phyloP scores from a whole-genome alignment of 2,113 vertebrate genomes.

The Gopherus flavomarginatus region DNA sequence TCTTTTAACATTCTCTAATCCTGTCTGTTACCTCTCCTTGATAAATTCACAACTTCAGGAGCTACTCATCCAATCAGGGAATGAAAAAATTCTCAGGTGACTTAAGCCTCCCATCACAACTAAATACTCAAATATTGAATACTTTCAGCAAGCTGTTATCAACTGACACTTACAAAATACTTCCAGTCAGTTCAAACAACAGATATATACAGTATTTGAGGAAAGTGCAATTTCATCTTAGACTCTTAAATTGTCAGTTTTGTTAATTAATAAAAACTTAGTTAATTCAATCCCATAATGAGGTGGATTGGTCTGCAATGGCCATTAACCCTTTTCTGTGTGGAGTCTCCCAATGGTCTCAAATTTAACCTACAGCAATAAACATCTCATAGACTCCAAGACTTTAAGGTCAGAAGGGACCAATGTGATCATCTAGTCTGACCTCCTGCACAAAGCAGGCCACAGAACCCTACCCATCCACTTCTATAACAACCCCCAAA shows the following conservation, averaged over 20 bases:
- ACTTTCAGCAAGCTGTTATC: conserved; percentile 13
- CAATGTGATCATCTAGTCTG: too few relatives aligned
- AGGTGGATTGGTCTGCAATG: neutral
- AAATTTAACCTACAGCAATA: too few relatives aligned
- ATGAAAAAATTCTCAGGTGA: conserved; percentile 1
- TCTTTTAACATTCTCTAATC: neutral
- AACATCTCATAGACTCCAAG: neutral
- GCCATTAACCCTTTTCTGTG: conserved; percentile 4
- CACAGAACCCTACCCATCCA: too few relatives aligned
- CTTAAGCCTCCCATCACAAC: too few relatives aligned
- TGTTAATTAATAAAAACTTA: neutral
- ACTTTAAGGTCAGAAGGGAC: too few relatives aligned
- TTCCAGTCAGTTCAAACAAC: neutral
- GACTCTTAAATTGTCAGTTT: too few relatives aligned
- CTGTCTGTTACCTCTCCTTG: neutral
- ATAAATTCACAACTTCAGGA: conserved; percentile 3
- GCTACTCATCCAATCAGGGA: neutral
- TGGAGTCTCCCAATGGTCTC: neutral
- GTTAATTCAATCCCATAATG: neutral
- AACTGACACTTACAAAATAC: conserved; percentile 21
- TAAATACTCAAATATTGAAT: neutral
- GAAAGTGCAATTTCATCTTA: neutral
- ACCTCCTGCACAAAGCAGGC: too few relatives aligned
- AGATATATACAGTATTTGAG: rapidly evolving
- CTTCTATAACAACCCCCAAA: too few relatives aligned